Base-by-base conservation (phyloP, 2,888 invertebrate genomes). In the Aphodius granarius region DNA sequence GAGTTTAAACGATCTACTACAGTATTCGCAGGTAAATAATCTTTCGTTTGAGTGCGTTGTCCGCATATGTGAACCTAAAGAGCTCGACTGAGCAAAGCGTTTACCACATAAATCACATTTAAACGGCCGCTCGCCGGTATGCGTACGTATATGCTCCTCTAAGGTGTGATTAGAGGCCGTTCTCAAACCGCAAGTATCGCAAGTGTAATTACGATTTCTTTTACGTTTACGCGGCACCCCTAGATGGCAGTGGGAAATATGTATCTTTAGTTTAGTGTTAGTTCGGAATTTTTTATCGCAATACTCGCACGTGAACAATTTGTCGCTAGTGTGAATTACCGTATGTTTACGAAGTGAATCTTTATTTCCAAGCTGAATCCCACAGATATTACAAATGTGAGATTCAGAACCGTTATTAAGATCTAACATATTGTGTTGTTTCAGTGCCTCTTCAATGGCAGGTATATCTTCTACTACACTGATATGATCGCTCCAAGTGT, bases 1-100 rank as follows among this genome's bases (percentile, higher is more conserved):
- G 66, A 83, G 83, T 3, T 81, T 80, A 74, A 85, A 85, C 9
- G 80, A 78, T 79, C 83, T 84, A 17, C 81, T 80, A 76, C 85
- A 85, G 66, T 81, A 76, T 9, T 80, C 73, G 73, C 85, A 85
- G 16, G 80, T 80, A 76, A 81, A 82, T 16, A 83, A 83, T 77
- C 82, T 83, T 18, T 81, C 80, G 2, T 83, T 84, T 0, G 84
- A 83, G 74, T 85, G 85, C 5, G 79, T 81, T 74, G 82, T 20
- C 21, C 16, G 68, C 22, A 20, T 68, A 68, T 68, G 68, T n/a
- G 20, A 20, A 20, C 20, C 6, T 20, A 68, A 68, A 20, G 68
- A 19, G 16, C 68, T 19, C 18, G 19, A 17, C 6, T 68, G 68
- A 68, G 68, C 21, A 19, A 68, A 68, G 20, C 22, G n/a, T 73